Conservation (phyloP, 2,888 invertebrate species). For the Agrochola circellaris region DNA sequence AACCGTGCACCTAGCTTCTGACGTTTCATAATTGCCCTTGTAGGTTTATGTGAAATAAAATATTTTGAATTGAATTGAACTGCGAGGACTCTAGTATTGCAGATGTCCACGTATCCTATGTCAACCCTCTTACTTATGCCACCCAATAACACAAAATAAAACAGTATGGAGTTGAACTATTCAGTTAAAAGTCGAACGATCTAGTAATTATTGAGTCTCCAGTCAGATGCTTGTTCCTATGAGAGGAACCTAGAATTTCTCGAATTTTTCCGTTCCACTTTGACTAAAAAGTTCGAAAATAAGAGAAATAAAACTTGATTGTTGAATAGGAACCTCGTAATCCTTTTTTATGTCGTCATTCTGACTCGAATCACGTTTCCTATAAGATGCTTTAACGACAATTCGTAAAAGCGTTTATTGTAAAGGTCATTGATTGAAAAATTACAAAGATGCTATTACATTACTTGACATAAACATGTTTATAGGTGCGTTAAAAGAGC, state of each 20-base stretch:
- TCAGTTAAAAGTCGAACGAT: no score
- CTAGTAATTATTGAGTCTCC: background rate
- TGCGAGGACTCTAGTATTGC: background rate
- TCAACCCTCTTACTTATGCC: background rate
- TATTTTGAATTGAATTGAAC: no score
- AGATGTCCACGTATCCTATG: background rate
- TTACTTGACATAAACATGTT: background rate
- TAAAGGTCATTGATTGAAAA: conserved; percentile 38
- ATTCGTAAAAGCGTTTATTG: conserved; percentile 54
- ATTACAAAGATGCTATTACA: background rate
- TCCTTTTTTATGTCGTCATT: conserved; percentile 57
- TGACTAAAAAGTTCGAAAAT: background rate
- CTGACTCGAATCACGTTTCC: conserved; percentile 38
- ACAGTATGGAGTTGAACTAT: background rate
- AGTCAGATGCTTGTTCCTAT: background rate
- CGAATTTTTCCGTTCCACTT: background rate
- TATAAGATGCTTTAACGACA: conserved; percentile 30
- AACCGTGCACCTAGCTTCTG: no score
- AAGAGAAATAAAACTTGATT: conserved; percentile 17
- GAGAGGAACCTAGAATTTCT: background rate
- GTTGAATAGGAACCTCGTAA: conserved; percentile 42
- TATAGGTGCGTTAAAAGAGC: background rate
- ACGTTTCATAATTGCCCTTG: no score
- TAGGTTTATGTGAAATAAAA: no score
- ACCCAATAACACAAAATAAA: background rate